These are phyloP conservation scores for Tachypleus tridentatus DNA, from an alignment of 1,140 invertebrate genomes.

Conservation along the genomic window DNA sequence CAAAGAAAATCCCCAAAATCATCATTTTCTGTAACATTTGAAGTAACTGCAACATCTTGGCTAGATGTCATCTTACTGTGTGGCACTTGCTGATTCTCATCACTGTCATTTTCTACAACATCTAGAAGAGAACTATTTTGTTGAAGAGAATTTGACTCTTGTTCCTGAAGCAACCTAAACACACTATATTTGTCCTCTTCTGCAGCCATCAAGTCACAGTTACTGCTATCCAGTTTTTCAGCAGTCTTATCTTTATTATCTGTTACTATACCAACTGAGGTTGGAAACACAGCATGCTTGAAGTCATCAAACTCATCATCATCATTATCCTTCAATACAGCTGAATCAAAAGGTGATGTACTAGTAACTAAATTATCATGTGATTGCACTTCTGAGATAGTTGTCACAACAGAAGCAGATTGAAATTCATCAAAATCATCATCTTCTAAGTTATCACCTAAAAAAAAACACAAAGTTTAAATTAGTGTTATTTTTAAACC, in stretches of 20 bases:
- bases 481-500: too few species aligned
- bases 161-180: slow-evolving; percentile 27
- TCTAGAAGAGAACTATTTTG: background rate
- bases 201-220: slow-evolving; percentile 21
- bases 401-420: slow-evolving; percentile 11
- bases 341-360: too few species aligned
- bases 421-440: slow-evolving; percentile 20
- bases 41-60: slow-evolving; percentile 30
- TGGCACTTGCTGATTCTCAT: too few species aligned
- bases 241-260: too few species aligned
- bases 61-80: too few species aligned
- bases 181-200: slow-evolving; percentile 39
- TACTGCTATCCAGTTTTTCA: too few species aligned
- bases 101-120: too few species aligned
- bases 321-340: slow-evolving; percentile 17
- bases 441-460: slow-evolving; percentile 3
- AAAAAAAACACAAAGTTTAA: too few species aligned
- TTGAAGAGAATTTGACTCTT: too few species aligned
- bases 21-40: slow-evolving; percentile 33
- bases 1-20: slow-evolving; percentile 22
- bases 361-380: too few species aligned
- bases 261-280: slow-evolving; percentile 15
- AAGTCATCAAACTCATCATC: slow-evolving; percentile 48
- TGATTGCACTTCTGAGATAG: too few species aligned
- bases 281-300: slow-evolving; percentile 37